Conservation (phyloP, 1,140 invertebrate genomes). For the Diorhabda elongata region DNA sequence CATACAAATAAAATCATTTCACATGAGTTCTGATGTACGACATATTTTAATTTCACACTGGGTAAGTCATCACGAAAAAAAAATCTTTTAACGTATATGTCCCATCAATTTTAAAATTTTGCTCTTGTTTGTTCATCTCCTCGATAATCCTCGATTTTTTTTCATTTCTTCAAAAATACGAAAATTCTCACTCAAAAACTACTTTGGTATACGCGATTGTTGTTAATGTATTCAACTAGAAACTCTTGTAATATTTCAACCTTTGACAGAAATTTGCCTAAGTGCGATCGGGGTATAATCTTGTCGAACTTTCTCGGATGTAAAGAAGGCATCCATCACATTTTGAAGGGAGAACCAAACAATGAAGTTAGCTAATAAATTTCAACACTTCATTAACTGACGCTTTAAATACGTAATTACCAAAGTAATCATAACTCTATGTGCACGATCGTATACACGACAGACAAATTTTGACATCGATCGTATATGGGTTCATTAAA, state of each 20-base stretch:
- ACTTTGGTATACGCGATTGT: no score
- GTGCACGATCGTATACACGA: background rate
- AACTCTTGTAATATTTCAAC: slow-evolving; percentile 1
- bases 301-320: slow-evolving; percentile 1
- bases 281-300: background rate
- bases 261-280: slow-evolving; percentile 2
- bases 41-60: no score
- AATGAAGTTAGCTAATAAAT: slow-evolving; percentile 3
- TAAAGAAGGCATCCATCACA: background rate
- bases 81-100: no score
- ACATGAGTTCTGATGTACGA: no score
- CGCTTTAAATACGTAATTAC: background rate
- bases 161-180: no score
- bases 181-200: no score
- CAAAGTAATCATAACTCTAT: background rate
- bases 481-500: background rate
- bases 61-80: no score
- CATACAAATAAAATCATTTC: no score
- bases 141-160: no score
- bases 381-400: background rate
- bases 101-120: no score
- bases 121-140: no score
- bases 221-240: background rate
- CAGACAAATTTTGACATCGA: background rate
- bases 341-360: slow-evolving; percentile 2